Percentiles rank a stretch among this genome's conserved stretches.
Evolutionary conservation across 2,888 invertebrate species (phyloP).

Genomic region (Augochlorella aurata): DNA sequence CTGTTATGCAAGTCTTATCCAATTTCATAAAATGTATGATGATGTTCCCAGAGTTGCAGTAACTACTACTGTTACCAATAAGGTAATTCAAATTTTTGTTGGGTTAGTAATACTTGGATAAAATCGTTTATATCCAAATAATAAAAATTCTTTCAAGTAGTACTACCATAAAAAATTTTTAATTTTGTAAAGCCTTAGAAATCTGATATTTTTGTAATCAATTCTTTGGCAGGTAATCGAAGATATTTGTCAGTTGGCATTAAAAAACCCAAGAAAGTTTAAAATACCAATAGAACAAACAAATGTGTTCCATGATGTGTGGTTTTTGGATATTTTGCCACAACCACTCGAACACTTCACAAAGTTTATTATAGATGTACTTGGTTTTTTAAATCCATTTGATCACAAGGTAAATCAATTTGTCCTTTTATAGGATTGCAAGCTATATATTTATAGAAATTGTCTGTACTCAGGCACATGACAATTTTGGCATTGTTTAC

Average conservation of each 20-base stretch:
- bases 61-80: conserved; percentile 25
- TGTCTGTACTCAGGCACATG: conserved; percentile 18
- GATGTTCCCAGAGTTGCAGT: conserved; percentile 22
- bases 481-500: conserved; percentile 25
- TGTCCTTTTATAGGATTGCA: not conserved
- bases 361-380: conserved; percentile 9
- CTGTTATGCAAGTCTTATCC: conserved; percentile 1
- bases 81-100: conserved; percentile 31
- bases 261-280: conserved; percentile 4
- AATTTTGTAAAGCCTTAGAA: not conserved
- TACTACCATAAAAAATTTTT: not conserved
- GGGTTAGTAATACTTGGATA: not conserved
- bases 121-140: not conserved
- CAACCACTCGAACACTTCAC: conserved; percentile 34
- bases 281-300: conserved; percentile 6
- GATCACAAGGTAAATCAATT: conserved; percentile 26
- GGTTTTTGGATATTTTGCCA: conserved; percentile 31
- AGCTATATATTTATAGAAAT: conserved; percentile 1
- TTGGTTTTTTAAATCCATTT: not conserved
- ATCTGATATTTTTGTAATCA: not conserved
- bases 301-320: conserved; percentile 29
- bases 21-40: not conserved
- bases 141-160: not conserved
- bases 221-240: conserved; percentile 25
- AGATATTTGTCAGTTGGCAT: conserved; percentile 25